Conservation (phyloP, 2,888 invertebrate genomes). For the Galerucella nymphaeae region DNA sequence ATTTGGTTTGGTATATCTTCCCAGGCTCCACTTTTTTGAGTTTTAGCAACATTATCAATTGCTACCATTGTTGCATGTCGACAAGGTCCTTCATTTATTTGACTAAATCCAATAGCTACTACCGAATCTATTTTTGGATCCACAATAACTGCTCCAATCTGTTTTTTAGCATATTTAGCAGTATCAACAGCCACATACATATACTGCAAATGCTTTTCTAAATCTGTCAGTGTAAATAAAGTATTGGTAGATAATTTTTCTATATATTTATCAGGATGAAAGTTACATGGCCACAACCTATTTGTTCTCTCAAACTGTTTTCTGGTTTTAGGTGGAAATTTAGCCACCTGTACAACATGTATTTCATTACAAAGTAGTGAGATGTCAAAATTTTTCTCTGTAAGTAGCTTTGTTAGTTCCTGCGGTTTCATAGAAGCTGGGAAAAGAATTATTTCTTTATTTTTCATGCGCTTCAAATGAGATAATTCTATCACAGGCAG, state of each 20-base stretch:
- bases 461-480: constrained; percentile 80
- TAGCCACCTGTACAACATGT: constrained; percentile 70
- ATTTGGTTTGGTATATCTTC: constrained; percentile 42
- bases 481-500: constrained; percentile 72
- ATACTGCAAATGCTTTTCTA: constrained; percentile 68
- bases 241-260: constrained; percentile 74
- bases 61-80: constrained; percentile 89
- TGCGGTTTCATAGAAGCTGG: constrained; percentile 52
- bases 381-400: constrained; percentile 67
- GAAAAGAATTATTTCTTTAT: constrained; percentile 71
- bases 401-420: constrained; percentile 58
- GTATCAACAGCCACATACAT: constrained; percentile 72
- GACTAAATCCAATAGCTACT: constrained; percentile 75
- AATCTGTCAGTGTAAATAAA: constrained; percentile 70
- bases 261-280: constrained; percentile 81
- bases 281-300: constrained; percentile 84
- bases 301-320: constrained; percentile 73
- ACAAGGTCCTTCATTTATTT: constrained; percentile 73
- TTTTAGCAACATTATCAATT: constrained; percentile 85
- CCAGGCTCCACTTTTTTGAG: constrained; percentile 85
- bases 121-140: constrained; percentile 76
- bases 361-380: constrained; percentile 68
- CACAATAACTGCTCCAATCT: constrained; percentile 74
- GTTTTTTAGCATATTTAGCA: constrained; percentile 57
- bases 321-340: constrained; percentile 72